Percentiles rank a stretch among this genome's conserved stretches.
These are phyloP conservation scores for Helicoverpa armigera DNA, from an alignment of 1,140 invertebrate genomes.

Conservation along the genomic window DNA sequence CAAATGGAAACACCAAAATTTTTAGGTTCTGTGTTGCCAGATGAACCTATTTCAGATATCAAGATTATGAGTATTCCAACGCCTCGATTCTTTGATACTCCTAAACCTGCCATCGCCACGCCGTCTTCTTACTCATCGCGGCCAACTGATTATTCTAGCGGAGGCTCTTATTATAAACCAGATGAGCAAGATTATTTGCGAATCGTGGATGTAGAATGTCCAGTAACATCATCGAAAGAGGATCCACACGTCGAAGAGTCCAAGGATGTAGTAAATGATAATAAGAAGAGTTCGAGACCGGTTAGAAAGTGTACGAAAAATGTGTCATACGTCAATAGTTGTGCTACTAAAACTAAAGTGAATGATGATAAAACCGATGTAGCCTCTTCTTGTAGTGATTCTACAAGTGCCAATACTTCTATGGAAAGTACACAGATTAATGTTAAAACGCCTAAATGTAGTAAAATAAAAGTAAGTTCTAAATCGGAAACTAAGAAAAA, in stretches of 20 bases:
- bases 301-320: constrained; percentile 79
- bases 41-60: constrained; percentile 80
- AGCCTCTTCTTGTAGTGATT: constrained; percentile 58
- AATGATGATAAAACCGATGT: constrained; percentile 58
- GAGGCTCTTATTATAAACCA: constrained; percentile 83
- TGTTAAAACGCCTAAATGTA: constrained; percentile 41
- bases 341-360: constrained; percentile 57
- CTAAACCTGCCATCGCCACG: constrained; percentile 70
- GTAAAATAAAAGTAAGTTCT: constrained; percentile 55
- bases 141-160: constrained; percentile 83
- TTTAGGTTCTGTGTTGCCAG: constrained; percentile 75
- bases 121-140: constrained; percentile 79
- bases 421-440: constrained; percentile 56
- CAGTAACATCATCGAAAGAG: constrained; percentile 54
- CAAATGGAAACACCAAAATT: constrained; percentile 83
- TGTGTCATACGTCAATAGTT: constrained; percentile 69
- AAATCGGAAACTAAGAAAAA: constrained; percentile 57
- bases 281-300: constrained; percentile 60
- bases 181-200: constrained; percentile 80
- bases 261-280: constrained; percentile 49
- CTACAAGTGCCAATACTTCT: constrained; percentile 52
- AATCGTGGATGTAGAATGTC: constrained; percentile 61
- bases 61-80: constrained; percentile 83
- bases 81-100: constrained; percentile 76
- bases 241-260: constrained; percentile 48